A percentile compares a stretch with the other conserved stretches of the same genome.
These are phyloP conservation scores for Caenorhabditis becei DNA, from an alignment of 2,888 invertebrate genomes.

Conservation along the genomic window DNA sequence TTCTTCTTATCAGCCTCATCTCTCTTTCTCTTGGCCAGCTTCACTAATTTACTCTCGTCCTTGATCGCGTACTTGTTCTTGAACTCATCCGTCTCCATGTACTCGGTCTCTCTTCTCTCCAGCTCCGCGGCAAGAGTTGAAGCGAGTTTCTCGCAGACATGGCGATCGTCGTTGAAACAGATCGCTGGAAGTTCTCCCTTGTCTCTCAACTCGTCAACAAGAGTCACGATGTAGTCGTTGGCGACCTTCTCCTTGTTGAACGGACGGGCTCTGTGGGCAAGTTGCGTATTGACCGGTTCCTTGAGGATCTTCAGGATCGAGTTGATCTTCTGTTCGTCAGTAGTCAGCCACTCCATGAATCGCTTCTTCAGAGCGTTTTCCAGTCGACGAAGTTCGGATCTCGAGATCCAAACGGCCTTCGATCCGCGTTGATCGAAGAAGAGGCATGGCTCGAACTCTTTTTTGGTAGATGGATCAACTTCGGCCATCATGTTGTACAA, in stretches of 20 bases:
- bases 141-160: conserved; percentile 77
- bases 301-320: conserved; percentile 61
- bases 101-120: conserved; percentile 73
- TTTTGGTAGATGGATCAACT: conserved; percentile 73
- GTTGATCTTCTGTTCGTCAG: conserved; percentile 74
- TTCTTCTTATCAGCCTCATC: conserved; percentile 78
- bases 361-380: conserved; percentile 76
- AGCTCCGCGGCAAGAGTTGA: conserved; percentile 66
- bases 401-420: conserved; percentile 75
- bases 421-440: conserved; percentile 74
- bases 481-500: conserved; percentile 77
- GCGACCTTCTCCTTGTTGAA: conserved; percentile 76
- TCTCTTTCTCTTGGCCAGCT: conserved; percentile 78
- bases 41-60: conserved; percentile 78
- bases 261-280: conserved; percentile 66
- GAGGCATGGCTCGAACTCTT: conserved; percentile 76
- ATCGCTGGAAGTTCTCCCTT: conserved; percentile 78
- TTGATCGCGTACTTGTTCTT: conserved; percentile 78
- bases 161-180: conserved; percentile 80
- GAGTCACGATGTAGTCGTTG: conserved; percentile 74
- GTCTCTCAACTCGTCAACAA: conserved; percentile 76
- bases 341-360: conserved; percentile 79
- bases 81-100: conserved; percentile 76
- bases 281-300: conserved; percentile 68
- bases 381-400: conserved; percentile 71